Base-by-base conservation (phyloP, 2,797 vertebrate species). In the Microctenopoma steveboyesi region DNA sequence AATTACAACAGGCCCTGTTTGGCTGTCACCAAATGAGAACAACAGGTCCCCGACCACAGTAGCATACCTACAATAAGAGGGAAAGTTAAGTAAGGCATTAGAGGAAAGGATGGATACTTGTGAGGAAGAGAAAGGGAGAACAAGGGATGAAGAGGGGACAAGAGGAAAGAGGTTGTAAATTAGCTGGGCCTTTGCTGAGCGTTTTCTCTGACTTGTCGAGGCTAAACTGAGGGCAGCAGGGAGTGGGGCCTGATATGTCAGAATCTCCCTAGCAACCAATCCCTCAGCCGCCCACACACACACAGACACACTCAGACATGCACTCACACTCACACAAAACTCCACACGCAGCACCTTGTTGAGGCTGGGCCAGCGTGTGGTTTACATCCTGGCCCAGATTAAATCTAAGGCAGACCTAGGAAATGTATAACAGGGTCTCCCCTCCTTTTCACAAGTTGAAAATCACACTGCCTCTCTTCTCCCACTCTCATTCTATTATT, bases 211-310 rank as follows among this genome's bases (percentile, higher is more conserved):
- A 89, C 89, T 91, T 92, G 91, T 93, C 79, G 86, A 90, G 92
- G 92, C 93, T 94, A 94, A 94, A 92, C 92, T 91, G 92, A 92
- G 92, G 93, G 92, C 92, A 93, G 89, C 92, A 86, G 91, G 91
- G 89, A 93, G 91, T 89, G 87, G 87, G 92, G 89, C 84, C 84
- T 63, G 71, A 91, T 90, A 88, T 93, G 92, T 94, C 92, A 94
- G 85, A 92, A 91, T 94, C 89, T 91, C 90, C 89, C 72, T 90
- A 86, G 88, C 89, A 94, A 93, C 91, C 92, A 89, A 94, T 94
- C 86, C 89, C 88, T 94, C 93, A 94, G 86, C 85, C 77, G 33
- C 89, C 76, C 50, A 28, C 69, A 42, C 72, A 69, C 61, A 60
- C 64, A 47, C 49, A 71, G 68, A 50, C 63, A 50, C 57, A 64